phyloP scores from a whole-genome alignment of 2,797 vertebrate genomes.

The Artibeus lituratus region DNA sequence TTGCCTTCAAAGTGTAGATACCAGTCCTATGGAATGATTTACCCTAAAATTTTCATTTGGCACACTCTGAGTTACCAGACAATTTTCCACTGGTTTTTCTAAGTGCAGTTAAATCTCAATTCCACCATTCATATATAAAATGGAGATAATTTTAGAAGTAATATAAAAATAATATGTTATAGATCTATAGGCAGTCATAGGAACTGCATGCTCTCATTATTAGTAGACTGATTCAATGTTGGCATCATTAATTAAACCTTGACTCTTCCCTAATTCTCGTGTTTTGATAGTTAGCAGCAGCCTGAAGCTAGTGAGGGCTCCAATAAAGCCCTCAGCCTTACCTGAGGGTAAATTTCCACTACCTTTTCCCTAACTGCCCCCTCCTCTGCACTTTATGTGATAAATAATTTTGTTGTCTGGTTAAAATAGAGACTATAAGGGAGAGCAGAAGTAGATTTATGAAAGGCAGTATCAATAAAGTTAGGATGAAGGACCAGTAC shows the following conservation, averaged over 20 bases:
- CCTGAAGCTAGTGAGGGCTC: not conserved
- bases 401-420: not conserved
- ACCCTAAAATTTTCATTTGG: not conserved
- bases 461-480: not conserved
- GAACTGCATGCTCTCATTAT: not conserved
- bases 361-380: not conserved
- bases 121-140: not conserved
- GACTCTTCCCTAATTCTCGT: not conserved
- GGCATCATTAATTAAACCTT: not conserved
- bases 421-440: not conserved
- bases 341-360: not conserved
- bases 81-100: not conserved
- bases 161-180: not conserved
- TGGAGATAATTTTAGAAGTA: not conserved
- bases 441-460: not conserved
- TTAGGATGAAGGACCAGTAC: not conserved
- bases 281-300: not conserved
- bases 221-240: no score
- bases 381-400: not conserved
- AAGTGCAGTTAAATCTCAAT: not conserved
- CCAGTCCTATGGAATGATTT: not conserved
- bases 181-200: fast-evolving
- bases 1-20: not conserved
- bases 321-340: not conserved
- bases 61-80: not conserved